Evolutionary conservation across 2,888 invertebrate genomes (phyloP), one percentile per base, ranked within the genome.

Genomic region (Melanotus villosus): DNA sequence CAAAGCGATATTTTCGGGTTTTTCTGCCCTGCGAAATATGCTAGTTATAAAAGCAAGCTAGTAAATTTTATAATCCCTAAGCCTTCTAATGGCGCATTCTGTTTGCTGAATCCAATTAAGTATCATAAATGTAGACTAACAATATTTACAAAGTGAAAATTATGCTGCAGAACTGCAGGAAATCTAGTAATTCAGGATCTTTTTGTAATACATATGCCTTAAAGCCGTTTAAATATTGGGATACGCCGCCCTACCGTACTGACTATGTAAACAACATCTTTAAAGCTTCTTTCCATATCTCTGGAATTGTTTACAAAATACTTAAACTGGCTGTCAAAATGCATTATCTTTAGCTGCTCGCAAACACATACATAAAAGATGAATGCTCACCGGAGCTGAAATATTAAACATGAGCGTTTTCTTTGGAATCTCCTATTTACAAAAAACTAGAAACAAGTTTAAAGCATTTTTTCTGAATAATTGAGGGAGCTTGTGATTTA

Each of bases 221-320:
- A 50, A 63, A 63, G 14, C 9, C 5, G 38, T 52, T 52, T n/a
- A 38, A 36, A 52, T 63, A 50, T 63, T 47, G 38, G 52, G 16
- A 26, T 26, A 14, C 16, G 47, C 30, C 50, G 30, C 32, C 50
- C 50, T 32, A 18, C 32, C 30, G 32, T 14, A 32, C 38, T 30
- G 30, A 52, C 38, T 63, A 14, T 30, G 52, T 18, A 63, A 52
- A 52, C 52, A 63, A 38, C 19, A 38, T 41, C 14, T 38, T 34
- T 41, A 52, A 63, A 63, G 62, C 38, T 52, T 63, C 62, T 50
- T 38, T 63, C 18, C 36, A 63, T 52, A 50, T 19, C 19, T 64
- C 14, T 34, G 26, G 38, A 43, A 45, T 41, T 56, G 54, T 64
- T 64, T 64, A 34, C 64, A 54, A 64, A 63, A 54, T 54, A 63